Percentiles rank a stretch among this genome's conserved stretches.
Conservation (phyloP, 2,888 invertebrate species). For the Sinelater perroti region DNA sequence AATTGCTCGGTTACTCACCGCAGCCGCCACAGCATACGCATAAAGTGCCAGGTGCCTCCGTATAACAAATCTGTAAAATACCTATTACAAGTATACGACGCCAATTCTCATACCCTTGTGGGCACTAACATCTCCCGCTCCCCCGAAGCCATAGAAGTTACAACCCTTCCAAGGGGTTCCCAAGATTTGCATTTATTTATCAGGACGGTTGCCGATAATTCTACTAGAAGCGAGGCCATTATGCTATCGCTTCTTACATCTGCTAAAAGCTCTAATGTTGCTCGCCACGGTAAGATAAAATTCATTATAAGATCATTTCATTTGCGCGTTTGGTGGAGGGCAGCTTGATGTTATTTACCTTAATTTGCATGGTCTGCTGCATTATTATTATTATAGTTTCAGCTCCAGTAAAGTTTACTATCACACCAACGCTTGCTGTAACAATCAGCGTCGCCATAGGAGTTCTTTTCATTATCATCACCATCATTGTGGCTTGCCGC, state of each 20-base stretch:
- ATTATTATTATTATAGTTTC: conserved; percentile 5
- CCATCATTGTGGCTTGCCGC: conserved; percentile 2
- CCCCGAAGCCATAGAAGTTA: conserved; percentile 61
- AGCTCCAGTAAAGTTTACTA: conserved; percentile 14
- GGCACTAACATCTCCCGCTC: conserved; percentile 63
- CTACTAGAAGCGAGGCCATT: conserved; percentile 64
- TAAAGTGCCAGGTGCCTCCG: conserved; percentile 61
- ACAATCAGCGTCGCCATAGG: conserved; percentile 15
- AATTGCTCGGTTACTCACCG: conserved; percentile 64
- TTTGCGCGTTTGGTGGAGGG: background rate
- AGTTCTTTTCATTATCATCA: conserved; percentile 11
- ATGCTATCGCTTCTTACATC: too few relatives aligned
- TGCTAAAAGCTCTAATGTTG: conserved; percentile 29
- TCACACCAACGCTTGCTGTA: conserved; percentile 21
- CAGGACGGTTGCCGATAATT: conserved; percentile 49
- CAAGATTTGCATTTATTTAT: conserved; percentile 61
- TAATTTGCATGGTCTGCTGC: background rate
- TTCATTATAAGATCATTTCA: too few relatives aligned
- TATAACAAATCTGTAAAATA: conserved; percentile 55
- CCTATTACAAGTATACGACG: conserved; percentile 65
- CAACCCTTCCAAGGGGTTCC: conserved; percentile 59
- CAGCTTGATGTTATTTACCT: background rate
- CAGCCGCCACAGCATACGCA: conserved; percentile 59
- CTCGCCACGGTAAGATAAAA: conserved; percentile 10
- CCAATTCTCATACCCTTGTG: conserved; percentile 61